Conservation (phyloP, 2,888 invertebrate genomes). For the Lasioglossum leucozonium region DNA sequence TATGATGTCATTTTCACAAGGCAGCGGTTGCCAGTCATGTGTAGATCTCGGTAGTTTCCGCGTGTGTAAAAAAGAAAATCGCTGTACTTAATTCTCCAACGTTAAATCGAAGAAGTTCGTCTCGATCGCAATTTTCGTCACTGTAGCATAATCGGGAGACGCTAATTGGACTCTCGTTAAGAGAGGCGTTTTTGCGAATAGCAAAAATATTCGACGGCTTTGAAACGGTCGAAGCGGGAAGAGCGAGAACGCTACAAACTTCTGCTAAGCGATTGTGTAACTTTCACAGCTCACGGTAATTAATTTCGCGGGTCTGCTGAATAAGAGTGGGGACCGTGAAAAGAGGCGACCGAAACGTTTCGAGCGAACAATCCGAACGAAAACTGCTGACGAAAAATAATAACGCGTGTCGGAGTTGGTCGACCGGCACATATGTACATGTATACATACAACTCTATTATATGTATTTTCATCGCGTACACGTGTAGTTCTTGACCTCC, state of each 20-base stretch:
- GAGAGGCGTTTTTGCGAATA: not conserved
- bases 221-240: not conserved
- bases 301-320: not conserved
- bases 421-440: not conserved
- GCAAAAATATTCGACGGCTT: not conserved
- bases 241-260: not conserved
- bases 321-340: not conserved
- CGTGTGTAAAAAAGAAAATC: no score
- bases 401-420: not conserved
- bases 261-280: not conserved
- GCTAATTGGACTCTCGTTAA: not conserved
- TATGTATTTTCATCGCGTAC: not conserved
- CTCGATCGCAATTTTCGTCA: not conserved
- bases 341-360: not conserved
- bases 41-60: no score
- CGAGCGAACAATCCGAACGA: not conserved
- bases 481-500: slow-evolving; percentile 14
- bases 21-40: no score
- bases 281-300: not conserved
- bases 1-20: no score
- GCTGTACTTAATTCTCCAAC: no score
- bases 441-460: not conserved
- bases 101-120: not conserved
- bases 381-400: not conserved
- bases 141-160: not conserved